Conservation (phyloP, 2,888 invertebrate genomes). For the Linnaemya vulpina region DNA sequence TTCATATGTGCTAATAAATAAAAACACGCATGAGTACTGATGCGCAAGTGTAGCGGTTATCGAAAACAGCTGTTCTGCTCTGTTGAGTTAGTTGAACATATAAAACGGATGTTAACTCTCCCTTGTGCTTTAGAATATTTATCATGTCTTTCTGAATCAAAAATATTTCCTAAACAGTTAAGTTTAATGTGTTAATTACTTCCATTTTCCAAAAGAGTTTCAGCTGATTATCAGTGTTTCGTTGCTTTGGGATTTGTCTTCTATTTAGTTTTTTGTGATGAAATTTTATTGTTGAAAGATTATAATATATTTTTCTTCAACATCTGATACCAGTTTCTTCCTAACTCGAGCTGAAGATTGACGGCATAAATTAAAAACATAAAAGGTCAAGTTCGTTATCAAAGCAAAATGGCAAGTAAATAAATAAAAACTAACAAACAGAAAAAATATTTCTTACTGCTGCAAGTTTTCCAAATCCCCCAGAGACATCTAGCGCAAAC, state of each 20-base stretch:
- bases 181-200: no score
- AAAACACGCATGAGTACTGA: no score
- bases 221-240: neutral
- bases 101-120: no score
- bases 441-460: neutral
- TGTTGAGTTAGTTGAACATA: no score
- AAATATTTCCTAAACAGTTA: no score
- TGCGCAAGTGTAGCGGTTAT: no score
- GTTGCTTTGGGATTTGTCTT: neutral
- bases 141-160: no score
- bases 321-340: neutral
- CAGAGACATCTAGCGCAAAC: neutral
- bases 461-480: neutral
- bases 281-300: constrained; percentile 31
- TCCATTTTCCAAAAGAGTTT: no score
- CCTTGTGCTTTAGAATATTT: no score
- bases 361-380: constrained; percentile 34
- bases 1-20: no score
- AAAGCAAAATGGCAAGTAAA: constrained; percentile 36
- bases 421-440: constrained; percentile 21
- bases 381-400: constrained; percentile 57
- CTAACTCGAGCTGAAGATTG: neutral
- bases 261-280: constrained; percentile 7
- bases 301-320: neutral
- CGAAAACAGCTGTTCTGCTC: no score